These are phyloP conservation scores for Ptychochromis oligacanthus DNA, from an alignment of 2,113 vertebrate genomes.

Conservation along the genomic window DNA sequence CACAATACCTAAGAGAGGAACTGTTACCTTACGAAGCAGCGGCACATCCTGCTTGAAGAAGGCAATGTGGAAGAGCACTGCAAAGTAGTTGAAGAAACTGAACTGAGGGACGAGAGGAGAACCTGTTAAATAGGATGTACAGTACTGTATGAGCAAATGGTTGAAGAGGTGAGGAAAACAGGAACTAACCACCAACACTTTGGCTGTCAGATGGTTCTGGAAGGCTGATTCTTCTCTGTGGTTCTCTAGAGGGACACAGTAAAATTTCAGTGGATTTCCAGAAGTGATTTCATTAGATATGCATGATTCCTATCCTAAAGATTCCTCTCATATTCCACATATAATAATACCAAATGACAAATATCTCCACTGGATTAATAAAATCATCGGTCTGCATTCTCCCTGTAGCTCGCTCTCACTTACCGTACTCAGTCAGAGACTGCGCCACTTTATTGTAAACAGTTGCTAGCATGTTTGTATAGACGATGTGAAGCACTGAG, in stretches of 20 bases:
- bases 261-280: not conserved
- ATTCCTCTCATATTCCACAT: not conserved
- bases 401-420: conserved; percentile 30
- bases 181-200: conserved; percentile 83
- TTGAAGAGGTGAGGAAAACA: not conserved
- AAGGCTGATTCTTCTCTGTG: conserved; percentile 83
- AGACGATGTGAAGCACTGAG: conserved; percentile 81
- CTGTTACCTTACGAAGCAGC: conserved; percentile 82
- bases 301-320: not conserved
- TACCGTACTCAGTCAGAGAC: conserved; percentile 82
- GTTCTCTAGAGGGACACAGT: conserved; percentile 72
- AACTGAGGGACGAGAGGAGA: conserved; percentile 69
- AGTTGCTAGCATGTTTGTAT: conserved; percentile 77
- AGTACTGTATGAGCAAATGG: not conserved
- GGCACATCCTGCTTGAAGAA: conserved; percentile 83
- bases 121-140: not conserved
- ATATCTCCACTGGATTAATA: not conserved
- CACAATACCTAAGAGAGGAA: accelerated
- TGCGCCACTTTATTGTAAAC: conserved; percentile 75
- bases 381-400: not conserved
- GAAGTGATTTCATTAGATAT: not conserved
- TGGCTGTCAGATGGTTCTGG: conserved; percentile 81
- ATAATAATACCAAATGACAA: not conserved
- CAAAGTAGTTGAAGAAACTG: conserved; percentile 86
- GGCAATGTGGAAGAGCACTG: conserved; percentile 85